Conservation (phyloP, 1,140 invertebrate genomes). For the Cherax quadricarinatus region DNA sequence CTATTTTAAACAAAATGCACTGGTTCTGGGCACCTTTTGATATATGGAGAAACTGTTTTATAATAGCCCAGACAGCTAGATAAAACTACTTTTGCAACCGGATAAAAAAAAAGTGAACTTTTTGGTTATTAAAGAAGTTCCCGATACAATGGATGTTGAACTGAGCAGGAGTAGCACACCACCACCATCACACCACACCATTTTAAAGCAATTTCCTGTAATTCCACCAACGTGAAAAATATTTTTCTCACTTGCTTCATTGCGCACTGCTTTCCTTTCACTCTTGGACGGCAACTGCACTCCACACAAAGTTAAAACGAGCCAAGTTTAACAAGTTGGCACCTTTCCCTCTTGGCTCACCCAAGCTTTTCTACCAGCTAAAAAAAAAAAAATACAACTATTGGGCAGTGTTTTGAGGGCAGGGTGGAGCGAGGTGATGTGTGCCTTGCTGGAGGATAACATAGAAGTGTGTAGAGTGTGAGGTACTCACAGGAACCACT, state of each 20-base stretch:
- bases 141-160: background rate
- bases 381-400: background rate
- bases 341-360: constrained; percentile 28
- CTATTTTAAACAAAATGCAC: background rate
- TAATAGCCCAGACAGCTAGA: background rate
- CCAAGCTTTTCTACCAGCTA: constrained; percentile 18
- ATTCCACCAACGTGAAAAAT: background rate
- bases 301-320: constrained; percentile 38
- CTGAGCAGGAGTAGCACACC: background rate
- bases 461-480: background rate
- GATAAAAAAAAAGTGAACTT: background rate
- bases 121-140: background rate
- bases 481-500: background rate
- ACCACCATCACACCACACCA: background rate
- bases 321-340: constrained; percentile 40
- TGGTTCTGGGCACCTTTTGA: background rate
- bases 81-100: background rate
- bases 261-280: constrained; percentile 44
- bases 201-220: background rate
- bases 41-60: background rate
- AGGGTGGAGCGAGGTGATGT: background rate
- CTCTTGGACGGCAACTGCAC: constrained; percentile 46
- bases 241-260: constrained; percentile 53
- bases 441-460: background rate
- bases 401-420: background rate